Evolutionary conservation across 2,888 invertebrate species (phyloP), one percentile per base, ranked within the genome.

Genomic region (Harpagoxenus sublaevis): DNA sequence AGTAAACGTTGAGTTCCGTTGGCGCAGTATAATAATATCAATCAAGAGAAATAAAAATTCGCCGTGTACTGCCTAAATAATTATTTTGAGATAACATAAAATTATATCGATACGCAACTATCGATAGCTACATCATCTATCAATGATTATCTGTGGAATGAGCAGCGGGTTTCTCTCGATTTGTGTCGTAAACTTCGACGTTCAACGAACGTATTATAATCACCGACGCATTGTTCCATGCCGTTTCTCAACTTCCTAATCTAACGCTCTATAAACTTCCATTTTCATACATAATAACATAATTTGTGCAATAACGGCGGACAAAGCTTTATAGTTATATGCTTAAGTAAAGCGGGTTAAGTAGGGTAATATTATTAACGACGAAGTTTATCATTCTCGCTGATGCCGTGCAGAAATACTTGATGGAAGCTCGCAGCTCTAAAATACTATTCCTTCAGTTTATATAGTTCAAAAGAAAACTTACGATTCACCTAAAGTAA

Each of bases 221-320:
- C 83, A 86, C 84, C 9, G 71, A 66, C n/a, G 65, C 45, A 83
- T 84, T 79, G 79, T 87, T 74, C n/a, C 42, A 39, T 10, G 28
- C 63, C 57, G 45, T 63, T 57, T 45, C 12, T 48, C 48, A 62
- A 79, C 70, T 71, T 68, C n/a, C 48, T 63, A 45, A 42, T 66
- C 82, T 48, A 62, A 68, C 57, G 78, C 75, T 74, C 74, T 86
- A 75, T 48, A 84, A 84, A 60, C 60, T 66, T 63, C 45, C 31
- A 73, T 60, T 55, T 62, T 28, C 53, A 60, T 71, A 62, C 31
- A 31, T 42, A 91, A 92, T 88, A 92, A 89, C 92, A 93, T 94
- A 94, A 91, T 90, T 89, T 84, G 73, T 83, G 84, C 48, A 60
- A 83, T 87, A 85, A 84, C 84, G 88, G 89, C 84, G 89, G 89